Evolutionary conservation across 2,797 vertebrate species (phyloP).

Genomic region (Cirrhinus mrigala): DNA sequence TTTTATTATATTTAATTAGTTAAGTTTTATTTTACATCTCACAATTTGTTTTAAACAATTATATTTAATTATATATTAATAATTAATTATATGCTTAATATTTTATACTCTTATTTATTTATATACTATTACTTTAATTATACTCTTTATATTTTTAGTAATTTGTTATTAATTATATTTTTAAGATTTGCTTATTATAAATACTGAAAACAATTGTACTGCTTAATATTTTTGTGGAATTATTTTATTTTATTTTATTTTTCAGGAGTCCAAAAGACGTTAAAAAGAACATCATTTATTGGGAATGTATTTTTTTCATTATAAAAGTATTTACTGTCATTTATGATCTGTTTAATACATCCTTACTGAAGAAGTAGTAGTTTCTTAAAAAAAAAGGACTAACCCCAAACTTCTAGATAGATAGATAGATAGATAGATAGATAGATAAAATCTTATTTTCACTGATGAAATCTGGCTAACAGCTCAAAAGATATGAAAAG

Average conservation of each 20-base stretch:
- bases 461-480: not conserved
- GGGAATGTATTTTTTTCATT: not conserved
- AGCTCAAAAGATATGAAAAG: not conserved
- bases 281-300: not conserved
- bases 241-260: no score
- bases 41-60: not conserved
- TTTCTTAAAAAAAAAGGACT: not conserved
- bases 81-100: not conserved
- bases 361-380: not conserved
- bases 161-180: not conserved
- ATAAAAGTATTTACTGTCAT: not conserved
- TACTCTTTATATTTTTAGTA: not conserved
- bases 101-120: no score
- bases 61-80: not conserved
- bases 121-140: no score
- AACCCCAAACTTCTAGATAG: not conserved
- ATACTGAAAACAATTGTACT: not conserved
- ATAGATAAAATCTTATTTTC: slow-evolving; percentile 2
- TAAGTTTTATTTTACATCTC: not conserved
- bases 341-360: not conserved
- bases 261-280: not conserved
- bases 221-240: not conserved
- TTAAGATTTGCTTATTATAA: not conserved
- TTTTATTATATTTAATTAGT: not conserved
- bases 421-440: not conserved